Evolutionary conservation across 2,113 vertebrate genomes (phyloP).

Genomic region (Lucifuga dentata): DNA sequence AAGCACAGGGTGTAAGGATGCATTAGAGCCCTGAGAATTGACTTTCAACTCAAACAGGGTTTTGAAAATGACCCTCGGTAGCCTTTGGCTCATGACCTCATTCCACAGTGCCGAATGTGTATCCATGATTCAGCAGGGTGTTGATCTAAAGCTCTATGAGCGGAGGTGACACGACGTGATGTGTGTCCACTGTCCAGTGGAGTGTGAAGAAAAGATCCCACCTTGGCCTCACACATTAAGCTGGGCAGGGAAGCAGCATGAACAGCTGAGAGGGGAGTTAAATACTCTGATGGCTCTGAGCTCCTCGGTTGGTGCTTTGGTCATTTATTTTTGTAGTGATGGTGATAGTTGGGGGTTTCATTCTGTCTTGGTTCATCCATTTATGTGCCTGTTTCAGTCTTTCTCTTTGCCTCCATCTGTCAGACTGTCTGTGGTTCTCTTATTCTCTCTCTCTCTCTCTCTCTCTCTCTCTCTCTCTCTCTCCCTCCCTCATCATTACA

Average conservation of each 20-base stretch:
- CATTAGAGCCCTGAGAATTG: slow-evolving; percentile 60
- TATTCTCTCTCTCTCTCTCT: slow-evolving; percentile 16
- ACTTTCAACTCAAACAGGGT: slow-evolving; percentile 17
- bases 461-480: slow-evolving; percentile 21
- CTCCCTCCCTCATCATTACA: slow-evolving; percentile 10
- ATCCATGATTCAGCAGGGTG: slow-evolving; percentile 38
- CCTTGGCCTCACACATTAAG: slow-evolving; percentile 7
- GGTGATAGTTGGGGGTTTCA: neutral
- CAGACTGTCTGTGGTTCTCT: slow-evolving; percentile 33
- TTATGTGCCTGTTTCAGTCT: slow-evolving; percentile 15
- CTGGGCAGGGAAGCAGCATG: neutral
- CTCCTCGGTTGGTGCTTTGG: slow-evolving; percentile 45
- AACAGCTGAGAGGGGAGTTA: slow-evolving; percentile 38
- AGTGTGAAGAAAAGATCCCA: slow-evolving; percentile 53
- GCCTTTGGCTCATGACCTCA: slow-evolving; percentile 46
- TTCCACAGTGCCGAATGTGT: slow-evolving; percentile 21
- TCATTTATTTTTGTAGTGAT: slow-evolving; percentile 26
- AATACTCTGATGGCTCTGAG: slow-evolving; percentile 38
- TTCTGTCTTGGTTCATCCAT: slow-evolving; percentile 28
- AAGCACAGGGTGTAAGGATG: slow-evolving; percentile 18
- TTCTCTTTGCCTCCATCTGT: slow-evolving; percentile 21
- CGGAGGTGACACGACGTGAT: slow-evolving; percentile 60
- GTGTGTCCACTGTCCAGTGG: slow-evolving; percentile 47
- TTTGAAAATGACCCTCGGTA: slow-evolving; percentile 34
- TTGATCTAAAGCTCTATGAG: slow-evolving; percentile 62